Evolutionary conservation across 1,140 invertebrate genomes (phyloP), one percentile per base, ranked within the genome.

Genomic region (Drusus annulatus): DNA sequence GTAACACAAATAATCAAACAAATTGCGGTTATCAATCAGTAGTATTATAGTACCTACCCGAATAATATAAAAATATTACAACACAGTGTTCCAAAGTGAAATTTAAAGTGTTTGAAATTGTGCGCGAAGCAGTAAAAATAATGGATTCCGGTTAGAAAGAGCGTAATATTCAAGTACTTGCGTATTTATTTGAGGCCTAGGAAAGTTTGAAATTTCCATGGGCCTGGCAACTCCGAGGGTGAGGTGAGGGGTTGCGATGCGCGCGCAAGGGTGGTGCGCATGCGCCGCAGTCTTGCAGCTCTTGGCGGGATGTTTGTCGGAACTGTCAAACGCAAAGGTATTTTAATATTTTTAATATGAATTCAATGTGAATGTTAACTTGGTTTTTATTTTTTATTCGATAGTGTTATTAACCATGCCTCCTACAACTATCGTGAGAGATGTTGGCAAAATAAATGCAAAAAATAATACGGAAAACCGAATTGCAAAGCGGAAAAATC

Each of bases 201-300:
- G 25, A 65, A 65, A 65, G 21, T 28, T 28, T 10, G 25, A 15
- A 65, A 15, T n/a, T 28, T 54, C 58, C 54, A 76, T 76, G 74
- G 74, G 62, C 31, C 56, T 50, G 74, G 54, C 56, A 50, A 60
- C 74, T 28, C 74, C 45, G 16, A 62, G 50, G 50, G 52, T 25
- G 62, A 65, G 45, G 68, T 71, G 68, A 71, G 45, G 68, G 68
- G 68, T 54, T 25, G 74, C 54, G 54, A 76, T 76, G 74, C 54
- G 54, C 28, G 74, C 58, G 54, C 74, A 62, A 23, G 23, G 10
- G 23, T 62, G 74, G 74, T 51, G 68, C 68, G 74, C 74, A 28
- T 76, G 56, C 74, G 74, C 74, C 54, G 74, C 36, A 45, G 31
- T 54, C 31, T 10, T 51, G 0, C 58, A 58, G 3, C 23, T 76